Percentiles rank a stretch among this genome's conserved stretches.
Evolutionary conservation across 2,888 invertebrate species (phyloP).

Genomic region (Heteromyza rotundicornis): DNA sequence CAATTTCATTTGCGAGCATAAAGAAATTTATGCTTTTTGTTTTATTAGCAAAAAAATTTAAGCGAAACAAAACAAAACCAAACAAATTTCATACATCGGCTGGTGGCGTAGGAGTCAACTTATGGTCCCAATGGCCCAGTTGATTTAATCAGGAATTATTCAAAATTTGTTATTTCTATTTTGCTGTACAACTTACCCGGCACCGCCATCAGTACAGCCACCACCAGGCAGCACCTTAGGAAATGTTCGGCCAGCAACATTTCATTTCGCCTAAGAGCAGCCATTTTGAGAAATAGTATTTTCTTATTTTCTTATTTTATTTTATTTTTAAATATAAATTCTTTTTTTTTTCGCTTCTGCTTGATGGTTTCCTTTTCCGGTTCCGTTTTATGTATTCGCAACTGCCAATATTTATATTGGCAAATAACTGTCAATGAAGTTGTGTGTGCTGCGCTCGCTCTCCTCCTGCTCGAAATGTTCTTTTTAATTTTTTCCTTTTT

Average conservation of each 20-base stretch:
- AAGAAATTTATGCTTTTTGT: not conserved
- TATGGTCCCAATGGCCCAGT: too few relatives aligned
- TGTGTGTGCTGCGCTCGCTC: constrained; percentile 14
- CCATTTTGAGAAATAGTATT: not conserved
- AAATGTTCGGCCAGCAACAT: not conserved
- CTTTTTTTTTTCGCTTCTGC: constrained; percentile 9
- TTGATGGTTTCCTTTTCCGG: constrained; percentile 3
- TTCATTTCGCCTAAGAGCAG: not conserved
- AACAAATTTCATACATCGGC: too few relatives aligned
- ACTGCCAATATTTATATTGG: constrained; percentile 45
- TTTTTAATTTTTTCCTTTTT: not conserved
- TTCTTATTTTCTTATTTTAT: not conserved
- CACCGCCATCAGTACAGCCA: constrained; percentile 15
- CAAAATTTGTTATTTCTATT: too few relatives aligned
- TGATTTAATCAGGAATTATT: too few relatives aligned
- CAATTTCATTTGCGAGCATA: too few relatives aligned
- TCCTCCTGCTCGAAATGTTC: not conserved
- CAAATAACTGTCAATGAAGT: constrained; percentile 54
- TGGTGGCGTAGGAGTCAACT: too few relatives aligned
- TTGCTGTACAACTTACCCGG: constrained; percentile 29
- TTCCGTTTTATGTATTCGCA: constrained; percentile 8
- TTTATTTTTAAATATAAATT: not conserved
- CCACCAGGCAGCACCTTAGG: constrained; percentile 16
- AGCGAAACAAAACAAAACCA: too few relatives aligned
- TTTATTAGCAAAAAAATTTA: constrained; percentile 7